Conservation (phyloP, 2,113 vertebrate species). For the Zingel zingel region DNA sequence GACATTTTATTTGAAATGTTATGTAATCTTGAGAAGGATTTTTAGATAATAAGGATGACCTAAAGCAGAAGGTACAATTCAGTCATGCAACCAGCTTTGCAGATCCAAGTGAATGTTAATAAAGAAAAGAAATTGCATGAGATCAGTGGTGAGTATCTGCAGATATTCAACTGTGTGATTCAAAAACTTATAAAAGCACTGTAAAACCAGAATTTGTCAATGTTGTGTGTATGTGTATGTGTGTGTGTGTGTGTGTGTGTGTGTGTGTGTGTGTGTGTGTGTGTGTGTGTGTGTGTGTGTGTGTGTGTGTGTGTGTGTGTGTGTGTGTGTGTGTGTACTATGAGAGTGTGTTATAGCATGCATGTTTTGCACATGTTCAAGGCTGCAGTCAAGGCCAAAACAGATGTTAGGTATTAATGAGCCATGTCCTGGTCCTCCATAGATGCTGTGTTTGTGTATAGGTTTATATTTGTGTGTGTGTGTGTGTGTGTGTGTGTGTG, state of each 20-base stretch:
- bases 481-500: slow-evolving; percentile 13
- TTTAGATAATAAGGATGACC: background rate
- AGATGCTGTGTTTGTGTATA: slow-evolving; percentile 19
- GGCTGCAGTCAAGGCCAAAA: slow-evolving; percentile 39
- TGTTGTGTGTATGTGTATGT: too few species aligned
- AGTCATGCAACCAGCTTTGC: background rate
- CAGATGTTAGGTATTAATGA: slow-evolving; percentile 78
- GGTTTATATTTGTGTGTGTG: background rate
- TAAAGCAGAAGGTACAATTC: background rate
- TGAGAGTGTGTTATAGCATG: background rate
- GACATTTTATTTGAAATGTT: background rate
- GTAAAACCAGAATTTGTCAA: background rate
- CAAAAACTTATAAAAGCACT: too few species aligned
- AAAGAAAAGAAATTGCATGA: background rate
- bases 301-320: too few species aligned
- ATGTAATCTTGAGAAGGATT: background rate
- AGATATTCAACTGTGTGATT: background rate
- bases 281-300: background rate
- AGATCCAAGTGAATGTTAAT: background rate
- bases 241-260: background rate
- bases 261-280: background rate
- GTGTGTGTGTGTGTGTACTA: background rate
- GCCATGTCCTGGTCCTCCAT: slow-evolving; percentile 39
- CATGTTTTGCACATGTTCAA: slow-evolving; percentile 25
- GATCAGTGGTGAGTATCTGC: background rate